phyloP scores from a whole-genome alignment of 2,797 vertebrate genomes.

The Pachyuromys duprasi region DNA sequence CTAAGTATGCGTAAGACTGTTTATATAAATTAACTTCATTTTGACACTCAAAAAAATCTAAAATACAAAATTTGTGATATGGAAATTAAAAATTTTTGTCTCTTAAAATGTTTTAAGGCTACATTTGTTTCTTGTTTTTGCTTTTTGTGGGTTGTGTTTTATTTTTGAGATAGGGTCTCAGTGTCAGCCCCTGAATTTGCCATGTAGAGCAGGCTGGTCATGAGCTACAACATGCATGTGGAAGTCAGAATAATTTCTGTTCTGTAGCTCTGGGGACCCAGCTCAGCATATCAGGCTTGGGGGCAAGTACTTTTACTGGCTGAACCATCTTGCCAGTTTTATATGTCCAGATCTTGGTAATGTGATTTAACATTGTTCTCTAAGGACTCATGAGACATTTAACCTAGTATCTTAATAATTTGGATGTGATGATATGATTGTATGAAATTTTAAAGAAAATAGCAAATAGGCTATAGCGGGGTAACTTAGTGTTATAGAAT shows the following conservation, averaged over 20 bases:
- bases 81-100: neutral
- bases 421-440: neutral
- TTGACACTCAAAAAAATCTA: neutral
- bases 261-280: neutral
- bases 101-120: neutral
- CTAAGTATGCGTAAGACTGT: neutral
- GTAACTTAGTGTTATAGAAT: neutral
- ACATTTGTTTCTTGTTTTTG: neutral
- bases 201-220: neutral
- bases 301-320: neutral
- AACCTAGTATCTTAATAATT: neutral
- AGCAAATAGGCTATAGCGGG: neutral
- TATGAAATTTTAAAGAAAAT: neutral
- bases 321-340: neutral
- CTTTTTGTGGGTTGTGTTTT: neutral
- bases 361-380: neutral
- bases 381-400: neutral
- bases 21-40: neutral
- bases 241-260: neutral
- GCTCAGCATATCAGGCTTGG: neutral
- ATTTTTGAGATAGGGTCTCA: neutral
- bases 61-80: neutral
- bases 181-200: neutral
- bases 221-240: neutral
- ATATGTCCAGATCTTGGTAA: neutral